Percentiles rank a stretch among this genome's conserved stretches.
Conservation (phyloP, 2,113 vertebrate species). For the Polyodon spathula region DNA sequence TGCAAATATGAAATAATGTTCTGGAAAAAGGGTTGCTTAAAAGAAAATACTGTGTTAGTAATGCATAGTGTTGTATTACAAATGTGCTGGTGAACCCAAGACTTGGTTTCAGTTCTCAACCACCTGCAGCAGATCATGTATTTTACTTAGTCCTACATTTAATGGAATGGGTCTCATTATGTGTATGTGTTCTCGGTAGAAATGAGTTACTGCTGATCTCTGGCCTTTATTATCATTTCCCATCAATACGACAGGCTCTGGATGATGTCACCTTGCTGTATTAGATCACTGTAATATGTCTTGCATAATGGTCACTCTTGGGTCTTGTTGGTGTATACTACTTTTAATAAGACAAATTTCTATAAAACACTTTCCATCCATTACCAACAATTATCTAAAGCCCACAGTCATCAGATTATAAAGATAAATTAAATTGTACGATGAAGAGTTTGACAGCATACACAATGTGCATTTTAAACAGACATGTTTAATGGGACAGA, state of each 20-base stretch:
- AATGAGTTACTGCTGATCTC: slow-evolving; percentile 2
- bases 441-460: background rate
- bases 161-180: background rate
- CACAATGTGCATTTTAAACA: background rate
- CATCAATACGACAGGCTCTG: slow-evolving; percentile 1
- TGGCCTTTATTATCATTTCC: background rate
- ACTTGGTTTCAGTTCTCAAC: background rate
- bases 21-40: no score
- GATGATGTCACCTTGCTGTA: slow-evolving; percentile 1
- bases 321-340: background rate
- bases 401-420: background rate
- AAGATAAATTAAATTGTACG: background rate
- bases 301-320: slow-evolving; percentile 1
- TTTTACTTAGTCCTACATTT: background rate
- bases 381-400: background rate
- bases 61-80: no score
- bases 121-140: background rate
- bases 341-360: slow-evolving; percentile 1
- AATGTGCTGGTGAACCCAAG: no score
- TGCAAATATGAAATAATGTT: no score
- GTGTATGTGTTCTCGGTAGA: background rate
- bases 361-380: slow-evolving; percentile 5
- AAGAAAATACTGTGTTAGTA: no score
- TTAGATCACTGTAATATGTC: slow-evolving; percentile 5
- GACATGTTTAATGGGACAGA: no score